Percentiles rank a stretch among this genome's conserved stretches.
These are phyloP conservation scores for Meloe dianella DNA, from an alignment of 2,888 invertebrate species.

Conservation along the genomic window DNA sequence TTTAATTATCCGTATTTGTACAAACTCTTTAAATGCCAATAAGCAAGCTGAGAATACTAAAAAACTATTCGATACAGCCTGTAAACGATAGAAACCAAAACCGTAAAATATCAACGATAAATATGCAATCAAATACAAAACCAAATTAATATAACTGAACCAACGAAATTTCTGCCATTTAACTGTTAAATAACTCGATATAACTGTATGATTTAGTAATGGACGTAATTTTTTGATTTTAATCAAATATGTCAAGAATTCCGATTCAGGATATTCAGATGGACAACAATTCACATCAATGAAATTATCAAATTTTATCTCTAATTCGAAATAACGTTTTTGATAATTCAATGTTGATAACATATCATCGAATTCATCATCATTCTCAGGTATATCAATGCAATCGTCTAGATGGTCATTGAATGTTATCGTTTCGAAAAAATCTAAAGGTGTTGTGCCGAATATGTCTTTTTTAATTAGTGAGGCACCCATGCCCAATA, in stretches of 20 bases:
- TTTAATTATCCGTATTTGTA: constrained; percentile 17
- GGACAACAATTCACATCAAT: background rate
- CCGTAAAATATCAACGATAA: constrained; percentile 19
- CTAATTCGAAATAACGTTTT: constrained; percentile 18
- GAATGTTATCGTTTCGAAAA: constrained; percentile 14
- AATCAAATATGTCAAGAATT: constrained; percentile 18
- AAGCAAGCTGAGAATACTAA: constrained; percentile 5
- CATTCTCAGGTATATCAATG: constrained; percentile 10
- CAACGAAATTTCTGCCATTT: constrained; percentile 22
- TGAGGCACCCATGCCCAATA: constrained; percentile 22
- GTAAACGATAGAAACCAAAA: constrained; percentile 14
- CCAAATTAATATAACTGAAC: constrained; percentile 12
- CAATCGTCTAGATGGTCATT: constrained; percentile 22
- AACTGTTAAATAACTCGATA: constrained; percentile 20
- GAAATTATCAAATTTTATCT: constrained; percentile 16
- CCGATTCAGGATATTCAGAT: constrained; percentile 15
- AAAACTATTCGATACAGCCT: constrained; percentile 15
- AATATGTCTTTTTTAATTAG: constrained; percentile 20
- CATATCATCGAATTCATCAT: constrained; percentile 16
- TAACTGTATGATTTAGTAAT: constrained; percentile 22
- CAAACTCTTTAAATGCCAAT: constrained; percentile 8
- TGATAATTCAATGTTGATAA: background rate
- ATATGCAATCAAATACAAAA: constrained; percentile 21
- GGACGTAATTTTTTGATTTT: constrained; percentile 20
- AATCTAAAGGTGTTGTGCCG: constrained; percentile 16